Evolutionary conservation across 2,888 invertebrate species (phyloP), one percentile per base, ranked within the genome.

Genomic region (Kryphioiulus occultus): DNA sequence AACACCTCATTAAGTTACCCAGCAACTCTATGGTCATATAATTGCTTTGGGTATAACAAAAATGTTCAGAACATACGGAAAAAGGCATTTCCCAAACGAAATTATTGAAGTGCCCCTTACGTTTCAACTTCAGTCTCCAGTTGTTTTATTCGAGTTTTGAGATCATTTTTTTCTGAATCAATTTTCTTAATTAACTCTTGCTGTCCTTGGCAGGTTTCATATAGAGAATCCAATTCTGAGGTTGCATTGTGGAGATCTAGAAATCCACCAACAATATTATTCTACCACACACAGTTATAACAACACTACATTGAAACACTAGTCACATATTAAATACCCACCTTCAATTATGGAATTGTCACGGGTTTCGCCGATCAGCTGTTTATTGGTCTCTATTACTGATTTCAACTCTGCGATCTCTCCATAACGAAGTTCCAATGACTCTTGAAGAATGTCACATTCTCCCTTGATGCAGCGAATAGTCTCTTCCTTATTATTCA

Each of bases 291-390:
- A 44, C 15, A 4, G 35, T 4, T 44, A 44, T 44, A 1, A 12
- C 15, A 44, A 44, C 12, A 1, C 12, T 15, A 12, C 15, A 44
- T 12, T 44, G 44, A 44, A 44, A 44, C 44, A 44, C 44, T 44
- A 9, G 12, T 44, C 85, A 85, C 0, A n/a, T 39, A 86, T 10
- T 17, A 42, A 39, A 42, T 42, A 15, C 44, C 22, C 30, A 86
- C 86, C 86, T 32, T 86, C 86, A 12, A 86, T 32, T 17, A 86
- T 30, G 42, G 86, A 86, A n/a, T 86, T 53, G 22, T 86, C 86
- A 10, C 47, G 26, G 85, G n/a, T 39, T 0, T 85, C 42, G 39
- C 39, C 39, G 15, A 85, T 85, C n/a, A 85, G 68, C 26, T 85
- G 85, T 22, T 88, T 53, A 39, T 88, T 88, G 22, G 44, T 32